phyloP scores from a whole-genome alignment of 2,888 invertebrate genomes.

The Sphinx pinastri region DNA sequence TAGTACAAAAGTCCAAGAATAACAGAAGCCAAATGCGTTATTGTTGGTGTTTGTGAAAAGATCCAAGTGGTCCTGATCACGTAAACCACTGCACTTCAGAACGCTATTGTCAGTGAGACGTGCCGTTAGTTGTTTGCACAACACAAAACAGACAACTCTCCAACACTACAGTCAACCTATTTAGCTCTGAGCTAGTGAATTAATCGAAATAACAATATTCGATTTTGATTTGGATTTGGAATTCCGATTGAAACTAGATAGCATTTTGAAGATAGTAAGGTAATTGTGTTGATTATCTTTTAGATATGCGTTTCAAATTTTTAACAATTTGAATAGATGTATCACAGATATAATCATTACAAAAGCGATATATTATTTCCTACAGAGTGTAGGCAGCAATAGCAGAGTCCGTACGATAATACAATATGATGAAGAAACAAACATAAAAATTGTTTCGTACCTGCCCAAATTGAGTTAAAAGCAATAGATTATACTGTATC shows the following conservation, averaged over 20 bases:
- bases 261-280: no score
- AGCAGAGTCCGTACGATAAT: no score
- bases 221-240: background rate
- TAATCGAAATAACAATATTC: background rate
- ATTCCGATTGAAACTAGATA: no score
- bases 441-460: background rate
- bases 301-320: no score
- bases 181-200: background rate
- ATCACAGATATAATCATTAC: no score
- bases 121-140: background rate
- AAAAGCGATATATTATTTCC: no score
- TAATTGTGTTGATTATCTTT: no score
- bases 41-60: background rate
- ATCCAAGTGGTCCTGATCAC: constrained; percentile 1
- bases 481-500: background rate
- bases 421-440: background rate
- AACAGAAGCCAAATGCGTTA: background rate
- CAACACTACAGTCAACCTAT: background rate
- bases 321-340: no score
- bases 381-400: no score
- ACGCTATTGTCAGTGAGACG: background rate
- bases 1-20: no score
- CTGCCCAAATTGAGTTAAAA: background rate
- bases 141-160: background rate
- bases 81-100: background rate